Evolutionary conservation across 2,797 vertebrate genomes (phyloP), one percentile per base, ranked within the genome.

Genomic region (Arnoldichthys spilopterus): DNA sequence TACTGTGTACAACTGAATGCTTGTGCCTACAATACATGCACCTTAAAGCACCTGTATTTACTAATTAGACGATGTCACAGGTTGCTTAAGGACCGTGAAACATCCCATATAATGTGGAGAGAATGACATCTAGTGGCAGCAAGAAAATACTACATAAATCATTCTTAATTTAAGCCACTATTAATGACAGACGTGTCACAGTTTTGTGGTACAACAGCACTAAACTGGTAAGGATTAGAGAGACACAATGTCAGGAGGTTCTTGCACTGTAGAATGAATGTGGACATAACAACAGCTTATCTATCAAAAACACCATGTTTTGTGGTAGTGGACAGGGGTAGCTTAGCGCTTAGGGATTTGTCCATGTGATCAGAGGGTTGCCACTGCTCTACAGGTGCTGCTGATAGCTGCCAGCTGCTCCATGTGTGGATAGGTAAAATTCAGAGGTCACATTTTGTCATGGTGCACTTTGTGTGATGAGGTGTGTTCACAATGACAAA

Each of bases 51-150:
- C 9, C 3, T 26, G 5, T 12, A 26, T 59, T 28, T 6, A 59
- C 2, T 15, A 2, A 53, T 56, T 56, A 56, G 8, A 26, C 5
- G n/a, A 22, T 11, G 12, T 58, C 24, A 28, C 56, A 28, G 12
- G 15, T 28, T 54, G 11, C 53, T 54, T 54, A 11, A 22, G 53
- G 28, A 6, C 28, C 6, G 6, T 59, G 26, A 28, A 56, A 24
- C 53, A 26, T 4, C 1, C 13, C 13, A 30, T 37, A 20, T 13
- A 40, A 40, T 63, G 32, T 11, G 61, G 32, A 37, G 32, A 37
- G 34, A 22, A 20, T 64, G 62, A 64, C 62, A 64, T 64, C 62
- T 64, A 64, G 62, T 8, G 62, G 34, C 34, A 64, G 20, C 20
- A 37, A 37, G 62, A 5, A 40, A 1, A 40, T 9, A 40, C 12